These are phyloP conservation scores for Pelvicachromis taeniatus DNA, from an alignment of 2,113 vertebrate species.

Conservation along the genomic window DNA sequence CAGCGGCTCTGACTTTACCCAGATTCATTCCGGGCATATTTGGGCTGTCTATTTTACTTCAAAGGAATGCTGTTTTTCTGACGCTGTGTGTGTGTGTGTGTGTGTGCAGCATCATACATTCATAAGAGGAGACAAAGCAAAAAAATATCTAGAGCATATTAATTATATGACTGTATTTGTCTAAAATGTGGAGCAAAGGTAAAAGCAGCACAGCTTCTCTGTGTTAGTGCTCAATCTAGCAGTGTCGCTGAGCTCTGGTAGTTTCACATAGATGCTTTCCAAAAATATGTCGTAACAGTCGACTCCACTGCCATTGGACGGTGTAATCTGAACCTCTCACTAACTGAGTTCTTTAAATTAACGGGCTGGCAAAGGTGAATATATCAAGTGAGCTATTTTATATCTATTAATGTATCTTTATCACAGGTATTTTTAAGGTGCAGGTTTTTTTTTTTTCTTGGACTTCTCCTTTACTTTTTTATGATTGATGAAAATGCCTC, in stretches of 20 bases:
- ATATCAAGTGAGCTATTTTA: background rate
- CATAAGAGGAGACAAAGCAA: no score
- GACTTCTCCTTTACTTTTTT: background rate
- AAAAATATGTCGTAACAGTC: conserved; percentile 43
- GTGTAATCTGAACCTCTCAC: background rate
- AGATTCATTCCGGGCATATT: conserved; percentile 54
- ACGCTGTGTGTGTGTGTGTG: background rate
- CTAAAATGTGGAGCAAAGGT: conserved; percentile 18
- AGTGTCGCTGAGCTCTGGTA: background rate
- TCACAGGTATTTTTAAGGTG: background rate
- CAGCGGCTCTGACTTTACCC: background rate
- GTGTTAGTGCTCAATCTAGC: background rate
- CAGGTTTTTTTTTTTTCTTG: background rate
- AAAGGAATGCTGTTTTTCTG: conserved; percentile 40
- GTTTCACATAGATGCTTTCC: conserved; percentile 34
- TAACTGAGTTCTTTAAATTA: background rate
- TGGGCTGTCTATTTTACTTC: conserved; percentile 34
- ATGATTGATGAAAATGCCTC: conserved; percentile 59
- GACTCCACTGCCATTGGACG: background rate
- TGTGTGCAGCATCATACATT: background rate
- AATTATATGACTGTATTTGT: background rate
- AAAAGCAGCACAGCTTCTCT: background rate
- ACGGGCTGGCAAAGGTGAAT: background rate
- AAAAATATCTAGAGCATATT: background rate
- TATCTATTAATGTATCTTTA: background rate